Base-by-base conservation (phyloP, 2,113 vertebrate species). In the Tapirus terrestris region DNA sequence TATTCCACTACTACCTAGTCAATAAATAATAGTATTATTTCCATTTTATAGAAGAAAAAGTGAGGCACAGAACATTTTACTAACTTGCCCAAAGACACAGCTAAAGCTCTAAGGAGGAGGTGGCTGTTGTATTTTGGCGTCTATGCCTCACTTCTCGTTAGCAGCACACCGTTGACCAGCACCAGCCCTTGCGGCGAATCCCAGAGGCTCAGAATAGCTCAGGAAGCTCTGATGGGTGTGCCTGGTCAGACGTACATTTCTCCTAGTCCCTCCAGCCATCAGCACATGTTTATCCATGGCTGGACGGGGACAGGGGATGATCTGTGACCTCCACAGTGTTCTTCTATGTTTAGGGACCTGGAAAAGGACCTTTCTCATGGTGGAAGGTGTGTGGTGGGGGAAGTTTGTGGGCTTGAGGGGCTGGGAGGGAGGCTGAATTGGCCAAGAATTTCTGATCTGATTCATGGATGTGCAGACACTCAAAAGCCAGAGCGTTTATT, bases 211-310 rank as follows among this genome's bases (percentile, higher is more conserved):
- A 61, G 3, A 90, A 9, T 11, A 39, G 31, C n/a, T n/a, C 65
- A 0, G 0, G 0, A 0, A 33, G 48, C 39, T 10, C 29, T 67
- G 48, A 39, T 25, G n/a, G 58, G 11, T 33, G 1, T 56, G 31
- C 58, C 73, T 11, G 17, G 17, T 39, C 63, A 61, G 39, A 14
- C 68, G 14, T 0, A 39, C 39, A 8, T 56, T 70, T 77, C 60
- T 88, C 17, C 14, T n/a, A 2, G 45, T 75, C 60, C 43, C 43
- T 31, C 31, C 58, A 60, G 31, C 21, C 21, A 3, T 10, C 2
- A 7, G 29, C 29, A 58, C 2, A 16, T 29, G 16, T 45, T n/a
- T 29, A 25, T 25, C 23, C 12, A 2, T 0, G 48, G 29, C 17
- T 76, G 23, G 39, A 8, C 53, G 33, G 72, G 39, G 45, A 65